Evolutionary conservation across 2,797 vertebrate genomes (phyloP), one percentile per base, ranked within the genome.

Genomic region (Gallirallus australis): DNA sequence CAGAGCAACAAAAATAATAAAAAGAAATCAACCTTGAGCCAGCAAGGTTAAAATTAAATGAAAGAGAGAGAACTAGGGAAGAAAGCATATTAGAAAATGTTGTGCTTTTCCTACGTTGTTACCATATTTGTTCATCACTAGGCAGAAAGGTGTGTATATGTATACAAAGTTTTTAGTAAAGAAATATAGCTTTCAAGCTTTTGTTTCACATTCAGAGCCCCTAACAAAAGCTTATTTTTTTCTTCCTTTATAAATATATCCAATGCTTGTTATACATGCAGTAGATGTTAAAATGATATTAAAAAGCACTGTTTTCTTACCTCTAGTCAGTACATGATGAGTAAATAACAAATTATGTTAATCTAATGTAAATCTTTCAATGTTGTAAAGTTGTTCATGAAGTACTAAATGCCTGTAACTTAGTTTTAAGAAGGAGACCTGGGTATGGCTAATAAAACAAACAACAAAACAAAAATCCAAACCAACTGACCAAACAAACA

Each of bases 231-330:
- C 6, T 82, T 54, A 31, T 65, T 82, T 70, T 42, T 72, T 40
- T 14, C 6, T 56, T 80, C 6, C 15, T 87, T 71, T 66, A 3
- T 89, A 66, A 87, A 6, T 40, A 18, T 69, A 28, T 28, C 79
- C 59, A 28, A 18, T 71, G 24, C 3, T 65, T 19, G n/a, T 69
- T 94, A 80, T 57, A 21, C 47, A 52, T 79, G 24, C 17, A 63
- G 37, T 60, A 91, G 56, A 61, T 92, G 25, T 89, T 86, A 79
- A 95, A 95, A 93, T 76, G 4, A 30, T 35, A 75, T 96, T 78
- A 65, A 66, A 94, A 75, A 65, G 2, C 52, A 69, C 27, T 93
- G 5, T 90, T 96, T 97, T 95, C n/a, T 71, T 90, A 40, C 40
- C 37, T 81, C 21, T 83, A 72, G 21, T 68, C 3, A 78, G 24